These are phyloP conservation scores for Spisula subtruncata DNA, from an alignment of 2,888 invertebrate genomes.

Conservation along the genomic window DNA sequence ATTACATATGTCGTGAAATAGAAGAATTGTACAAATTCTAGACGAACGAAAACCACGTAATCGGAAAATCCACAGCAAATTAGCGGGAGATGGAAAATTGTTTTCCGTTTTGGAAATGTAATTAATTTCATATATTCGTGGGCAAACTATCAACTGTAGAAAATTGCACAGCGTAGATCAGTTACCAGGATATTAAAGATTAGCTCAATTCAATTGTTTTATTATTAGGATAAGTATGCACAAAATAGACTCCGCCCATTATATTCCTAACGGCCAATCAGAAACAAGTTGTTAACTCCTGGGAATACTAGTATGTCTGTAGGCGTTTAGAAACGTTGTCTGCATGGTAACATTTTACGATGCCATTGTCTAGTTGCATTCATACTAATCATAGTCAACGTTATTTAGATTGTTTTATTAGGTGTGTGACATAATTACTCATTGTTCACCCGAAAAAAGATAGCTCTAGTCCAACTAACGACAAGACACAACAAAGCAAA, in stretches of 20 bases:
- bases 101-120: slow-evolving; percentile 26
- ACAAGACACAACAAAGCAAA: too few relatives aligned
- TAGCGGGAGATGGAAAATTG: slow-evolving; percentile 13
- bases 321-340: too few relatives aligned
- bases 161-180: slow-evolving; percentile 7
- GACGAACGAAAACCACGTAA: background rate
- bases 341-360: too few relatives aligned
- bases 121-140: slow-evolving; percentile 34
- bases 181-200: slow-evolving; percentile 43
- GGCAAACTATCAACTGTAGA: slow-evolving; percentile 37
- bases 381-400: too few relatives aligned
- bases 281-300: too few relatives aligned
- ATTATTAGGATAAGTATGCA: slow-evolving; percentile 22
- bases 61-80: background rate
- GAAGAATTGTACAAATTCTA: background rate
- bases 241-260: background rate
- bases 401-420: too few relatives aligned
- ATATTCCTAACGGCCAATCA: background rate
- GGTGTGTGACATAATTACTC: too few relatives aligned
- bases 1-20: background rate
- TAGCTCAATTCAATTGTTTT: slow-evolving; percentile 29
- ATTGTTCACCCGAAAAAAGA: too few relatives aligned
- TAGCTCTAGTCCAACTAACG: too few relatives aligned
- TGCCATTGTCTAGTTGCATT: too few relatives aligned
- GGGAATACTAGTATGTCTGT: too few relatives aligned